Evolutionary conservation across 2,113 vertebrate species (phyloP).

Genomic region (Crotalus viridis): DNA sequence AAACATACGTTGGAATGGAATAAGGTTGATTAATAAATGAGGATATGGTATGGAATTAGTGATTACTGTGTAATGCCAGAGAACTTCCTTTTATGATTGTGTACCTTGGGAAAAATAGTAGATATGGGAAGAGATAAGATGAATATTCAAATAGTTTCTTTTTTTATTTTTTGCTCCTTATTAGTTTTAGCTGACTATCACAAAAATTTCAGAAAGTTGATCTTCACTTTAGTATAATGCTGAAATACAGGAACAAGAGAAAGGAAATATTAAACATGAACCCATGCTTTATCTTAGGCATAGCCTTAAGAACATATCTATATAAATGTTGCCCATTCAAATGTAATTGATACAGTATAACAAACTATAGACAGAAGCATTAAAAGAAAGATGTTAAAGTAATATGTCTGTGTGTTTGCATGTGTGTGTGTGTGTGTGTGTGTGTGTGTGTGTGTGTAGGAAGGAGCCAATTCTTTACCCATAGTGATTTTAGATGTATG

Average conservation of each 20-base stretch:
- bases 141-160: constrained; percentile 35
- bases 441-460: neutral
- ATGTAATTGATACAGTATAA: neutral
- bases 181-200: neutral
- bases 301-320: neutral
- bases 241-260: neutral
- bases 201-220: constrained; percentile 6
- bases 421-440: neutral
- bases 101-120: constrained; percentile 8
- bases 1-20: neutral
- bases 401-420: neutral
- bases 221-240: neutral
- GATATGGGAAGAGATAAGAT: constrained; percentile 27
- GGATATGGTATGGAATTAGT: constrained; percentile 16
- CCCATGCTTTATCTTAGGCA: constrained; percentile 2
- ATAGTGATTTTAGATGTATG: neutral
- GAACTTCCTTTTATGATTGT: constrained; percentile 24
- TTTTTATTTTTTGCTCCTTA: neutral
- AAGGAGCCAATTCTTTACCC: neutral
- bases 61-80: constrained; percentile 27
- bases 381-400: neutral
- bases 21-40: constrained; percentile 11
- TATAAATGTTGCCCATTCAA: neutral
- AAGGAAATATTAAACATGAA: neutral
- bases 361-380: neutral